These are phyloP conservation scores for Zaprionus lineosus DNA, from an alignment of 2,888 invertebrate species.

Conservation along the genomic window DNA sequence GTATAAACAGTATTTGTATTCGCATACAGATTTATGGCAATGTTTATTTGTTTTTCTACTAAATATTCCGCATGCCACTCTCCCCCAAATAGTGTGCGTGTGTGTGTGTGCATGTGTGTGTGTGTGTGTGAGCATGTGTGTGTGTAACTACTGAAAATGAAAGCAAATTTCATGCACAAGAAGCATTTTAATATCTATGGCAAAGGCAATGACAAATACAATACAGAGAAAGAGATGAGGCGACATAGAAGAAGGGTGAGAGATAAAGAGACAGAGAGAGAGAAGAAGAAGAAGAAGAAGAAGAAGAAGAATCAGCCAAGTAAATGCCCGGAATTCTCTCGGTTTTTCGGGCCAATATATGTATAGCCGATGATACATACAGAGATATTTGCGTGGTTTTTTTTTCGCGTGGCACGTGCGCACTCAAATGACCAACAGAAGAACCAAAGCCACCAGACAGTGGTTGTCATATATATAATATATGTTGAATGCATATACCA, in stretches of 20 bases:
- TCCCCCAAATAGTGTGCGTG: neutral
- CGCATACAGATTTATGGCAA: slow-evolving; percentile 41
- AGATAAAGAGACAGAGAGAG: neutral
- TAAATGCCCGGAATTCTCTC: slow-evolving; percentile 27
- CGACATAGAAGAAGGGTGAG: too few relatives aligned
- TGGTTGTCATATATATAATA: too few relatives aligned
- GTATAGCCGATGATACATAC: slow-evolving; percentile 1
- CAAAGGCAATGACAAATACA: neutral
- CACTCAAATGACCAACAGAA: slow-evolving; percentile 34
- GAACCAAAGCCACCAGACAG: slow-evolving; percentile 1
- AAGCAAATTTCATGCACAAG: slow-evolving; percentile 36
- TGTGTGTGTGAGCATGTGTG: neutral
- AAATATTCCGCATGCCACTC: slow-evolving; percentile 38
- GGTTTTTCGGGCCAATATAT: neutral
- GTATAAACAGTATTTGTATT: slow-evolving; percentile 31
- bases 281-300: neutral
- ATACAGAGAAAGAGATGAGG: neutral
- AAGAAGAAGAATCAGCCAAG: slow-evolving; percentile 10
- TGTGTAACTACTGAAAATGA: slow-evolving; percentile 45
- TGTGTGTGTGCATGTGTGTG: neutral
- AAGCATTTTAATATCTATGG: slow-evolving; percentile 18
- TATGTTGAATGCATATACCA: too few relatives aligned
- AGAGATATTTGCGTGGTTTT: neutral
- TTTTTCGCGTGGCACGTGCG: slow-evolving; percentile 47
- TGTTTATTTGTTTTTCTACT: slow-evolving; percentile 62